Percentiles rank a stretch among this genome's conserved stretches.
Evolutionary conservation across 2,888 invertebrate genomes (phyloP).

Genomic region (Orchesellides sinensis): DNA sequence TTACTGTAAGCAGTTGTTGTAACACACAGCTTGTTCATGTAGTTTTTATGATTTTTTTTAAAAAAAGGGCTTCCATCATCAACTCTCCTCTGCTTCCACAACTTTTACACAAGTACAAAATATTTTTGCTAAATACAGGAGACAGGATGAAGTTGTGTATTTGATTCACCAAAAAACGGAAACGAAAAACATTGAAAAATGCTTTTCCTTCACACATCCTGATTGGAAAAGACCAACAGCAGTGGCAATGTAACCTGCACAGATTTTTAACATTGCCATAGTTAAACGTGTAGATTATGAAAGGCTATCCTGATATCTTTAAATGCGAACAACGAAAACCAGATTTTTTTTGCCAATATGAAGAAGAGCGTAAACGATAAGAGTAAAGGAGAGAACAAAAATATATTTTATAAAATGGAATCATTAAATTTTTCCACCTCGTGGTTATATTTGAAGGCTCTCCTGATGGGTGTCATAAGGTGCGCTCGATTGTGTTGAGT

Average conservation of each 20-base stretch:
- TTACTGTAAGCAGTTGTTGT: slow-evolving; percentile 29
- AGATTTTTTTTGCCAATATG: not conserved
- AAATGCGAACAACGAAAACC: not conserved
- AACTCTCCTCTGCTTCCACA: not conserved
- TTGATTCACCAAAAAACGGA: not conserved
- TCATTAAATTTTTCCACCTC: slow-evolving; percentile 75
- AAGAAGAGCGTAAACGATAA: not conserved
- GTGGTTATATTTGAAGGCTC: slow-evolving; percentile 66
- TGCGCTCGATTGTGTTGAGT: slow-evolving; percentile 71
- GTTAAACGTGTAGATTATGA: not conserved
- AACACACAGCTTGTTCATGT: not conserved
- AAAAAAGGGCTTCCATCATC: not conserved
- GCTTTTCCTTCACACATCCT: slow-evolving; percentile 44
- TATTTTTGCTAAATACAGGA: not conserved
- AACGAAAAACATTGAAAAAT: slow-evolving; percentile 5
- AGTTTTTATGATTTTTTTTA: not conserved
- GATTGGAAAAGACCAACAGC: slow-evolving; percentile 51
- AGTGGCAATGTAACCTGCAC: not conserved
- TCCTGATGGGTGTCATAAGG: slow-evolving; percentile 70
- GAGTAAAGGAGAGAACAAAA: slow-evolving; percentile 37
- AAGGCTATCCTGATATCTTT: too few relatives aligned
- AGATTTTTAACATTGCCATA: not conserved
- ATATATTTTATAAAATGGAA: slow-evolving; percentile 69
- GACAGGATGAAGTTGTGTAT: not conserved
- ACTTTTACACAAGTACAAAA: not conserved